These are phyloP conservation scores for Listronotus bonariensis DNA, from an alignment of 1,140 invertebrate genomes.

Conservation along the genomic window DNA sequence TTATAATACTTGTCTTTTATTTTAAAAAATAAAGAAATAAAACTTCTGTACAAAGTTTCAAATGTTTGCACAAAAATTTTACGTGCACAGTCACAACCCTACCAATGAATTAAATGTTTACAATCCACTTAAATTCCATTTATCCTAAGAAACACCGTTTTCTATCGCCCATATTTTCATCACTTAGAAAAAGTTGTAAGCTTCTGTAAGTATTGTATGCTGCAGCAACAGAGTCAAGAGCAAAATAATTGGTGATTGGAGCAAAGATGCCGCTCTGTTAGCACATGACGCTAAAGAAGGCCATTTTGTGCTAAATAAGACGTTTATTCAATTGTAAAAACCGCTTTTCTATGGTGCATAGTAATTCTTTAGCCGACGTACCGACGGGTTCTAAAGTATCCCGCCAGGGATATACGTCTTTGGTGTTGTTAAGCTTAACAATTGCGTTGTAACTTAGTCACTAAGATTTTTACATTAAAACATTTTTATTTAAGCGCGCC, in stretches of 20 bases:
- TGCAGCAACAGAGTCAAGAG: conserved; percentile 15
- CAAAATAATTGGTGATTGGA: conserved; percentile 39
- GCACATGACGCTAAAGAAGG: conserved; percentile 35
- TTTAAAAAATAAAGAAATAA: no score
- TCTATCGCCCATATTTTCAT: neutral
- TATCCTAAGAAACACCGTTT: neutral
- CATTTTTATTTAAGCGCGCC: conserved; percentile 21
- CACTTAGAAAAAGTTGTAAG: conserved; percentile 4
- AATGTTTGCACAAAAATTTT: no score
- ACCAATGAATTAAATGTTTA: neutral
- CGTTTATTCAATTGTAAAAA: conserved; percentile 43
- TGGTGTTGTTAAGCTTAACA: conserved; percentile 31
- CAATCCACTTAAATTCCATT: conserved; percentile 8
- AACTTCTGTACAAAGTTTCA: no score
- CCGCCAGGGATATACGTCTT: conserved; percentile 26
- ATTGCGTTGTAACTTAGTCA: conserved; percentile 30
- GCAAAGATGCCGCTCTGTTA: conserved; percentile 40
- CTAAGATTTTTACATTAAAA: conserved; percentile 4
- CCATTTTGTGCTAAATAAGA: conserved; percentile 42
- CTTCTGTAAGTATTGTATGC: conserved; percentile 11
- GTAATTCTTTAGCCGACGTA: conserved; percentile 38
- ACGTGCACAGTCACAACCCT: no score
- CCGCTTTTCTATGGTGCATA: conserved; percentile 43
- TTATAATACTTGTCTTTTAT: no score
- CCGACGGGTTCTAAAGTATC: conserved; percentile 18